Conservation (phyloP, 2,113 vertebrate species). For the Istiophorus platypterus region DNA sequence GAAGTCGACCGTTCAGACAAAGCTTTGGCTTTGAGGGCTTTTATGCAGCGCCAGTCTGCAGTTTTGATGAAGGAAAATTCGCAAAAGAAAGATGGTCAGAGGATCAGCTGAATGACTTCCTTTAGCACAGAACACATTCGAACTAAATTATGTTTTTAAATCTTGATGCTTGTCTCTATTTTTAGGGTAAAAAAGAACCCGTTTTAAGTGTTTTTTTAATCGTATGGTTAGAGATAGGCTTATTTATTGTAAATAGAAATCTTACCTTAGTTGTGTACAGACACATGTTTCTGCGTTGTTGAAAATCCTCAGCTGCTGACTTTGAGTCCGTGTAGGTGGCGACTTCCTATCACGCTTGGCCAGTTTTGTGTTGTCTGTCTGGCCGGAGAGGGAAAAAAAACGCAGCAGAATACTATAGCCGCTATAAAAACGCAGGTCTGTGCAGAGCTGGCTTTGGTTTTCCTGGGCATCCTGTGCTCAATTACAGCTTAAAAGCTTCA, state of each 20-base stretch:
- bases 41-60: slow-evolving; percentile 57
- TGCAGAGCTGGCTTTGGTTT: slow-evolving; percentile 91
- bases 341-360: slow-evolving; percentile 84
- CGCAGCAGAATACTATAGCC: slow-evolving; percentile 93
- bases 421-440: slow-evolving; percentile 94
- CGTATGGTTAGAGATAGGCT: background rate
- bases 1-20: slow-evolving; percentile 84
- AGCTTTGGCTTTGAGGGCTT: slow-evolving; percentile 78
- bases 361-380: slow-evolving; percentile 89
- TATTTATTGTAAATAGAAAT: slow-evolving; percentile 15
- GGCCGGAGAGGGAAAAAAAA: slow-evolving; percentile 82
- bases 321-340: slow-evolving; percentile 85
- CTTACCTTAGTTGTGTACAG: slow-evolving; percentile 69
- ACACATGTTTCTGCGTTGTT: slow-evolving; percentile 37
- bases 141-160: background rate
- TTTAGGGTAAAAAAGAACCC: background rate
- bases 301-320: slow-evolving; percentile 69
- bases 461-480: slow-evolving; percentile 90
- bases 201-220: background rate
- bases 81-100: background rate
- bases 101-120: slow-evolving; percentile 4
- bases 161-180: background rate
- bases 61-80: slow-evolving; percentile 49
- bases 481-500: slow-evolving; percentile 94
- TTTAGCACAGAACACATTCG: slow-evolving; percentile 40